Percentiles rank a stretch among this genome's conserved stretches.
Conservation (phyloP, 2,797 vertebrate species). For the Bradypus variegatus region DNA sequence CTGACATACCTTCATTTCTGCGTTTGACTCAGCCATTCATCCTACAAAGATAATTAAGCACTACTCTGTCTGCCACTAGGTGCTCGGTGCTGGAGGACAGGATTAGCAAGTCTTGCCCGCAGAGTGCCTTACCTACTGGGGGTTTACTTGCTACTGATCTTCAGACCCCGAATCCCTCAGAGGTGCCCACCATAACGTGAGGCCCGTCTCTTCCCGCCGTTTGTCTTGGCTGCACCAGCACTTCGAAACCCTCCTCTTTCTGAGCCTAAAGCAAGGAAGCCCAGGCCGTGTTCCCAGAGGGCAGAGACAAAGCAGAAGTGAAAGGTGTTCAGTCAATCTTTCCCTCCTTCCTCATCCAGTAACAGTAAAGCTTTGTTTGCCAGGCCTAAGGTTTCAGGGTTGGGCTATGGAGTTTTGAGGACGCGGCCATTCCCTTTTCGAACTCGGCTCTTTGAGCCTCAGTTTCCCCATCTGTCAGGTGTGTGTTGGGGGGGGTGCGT, state of each 20-base stretch:
- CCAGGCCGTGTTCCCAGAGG: background rate
- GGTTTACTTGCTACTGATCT: background rate
- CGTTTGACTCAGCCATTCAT: background rate
- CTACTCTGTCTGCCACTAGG: too few relatives aligned
- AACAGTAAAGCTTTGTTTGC: slow-evolving; percentile 28
- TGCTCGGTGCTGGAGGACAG: background rate
- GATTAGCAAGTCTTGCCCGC: background rate
- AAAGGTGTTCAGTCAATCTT: background rate
- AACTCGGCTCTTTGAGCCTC: background rate
- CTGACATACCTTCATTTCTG: background rate
- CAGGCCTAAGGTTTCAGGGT: background rate
- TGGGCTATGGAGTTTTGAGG: background rate
- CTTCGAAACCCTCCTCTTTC: background rate
- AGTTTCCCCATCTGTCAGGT: slow-evolving; percentile 2
- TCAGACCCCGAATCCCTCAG: background rate
- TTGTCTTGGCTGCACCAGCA: background rate
- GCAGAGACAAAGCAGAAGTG: background rate
- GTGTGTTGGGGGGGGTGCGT: background rate
- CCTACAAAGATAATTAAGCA: background rate
- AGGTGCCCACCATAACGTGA: background rate
- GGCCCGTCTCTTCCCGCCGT: background rate
- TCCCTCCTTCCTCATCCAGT: background rate
- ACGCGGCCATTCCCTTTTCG: background rate
- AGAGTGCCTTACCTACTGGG: background rate
- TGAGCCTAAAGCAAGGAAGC: background rate